Percentiles rank a stretch among this genome's conserved stretches.
phyloP scores from a whole-genome alignment of 37 sponge, comb jelly and placozoan species.

The Cliona cf. orientalis region DNA sequence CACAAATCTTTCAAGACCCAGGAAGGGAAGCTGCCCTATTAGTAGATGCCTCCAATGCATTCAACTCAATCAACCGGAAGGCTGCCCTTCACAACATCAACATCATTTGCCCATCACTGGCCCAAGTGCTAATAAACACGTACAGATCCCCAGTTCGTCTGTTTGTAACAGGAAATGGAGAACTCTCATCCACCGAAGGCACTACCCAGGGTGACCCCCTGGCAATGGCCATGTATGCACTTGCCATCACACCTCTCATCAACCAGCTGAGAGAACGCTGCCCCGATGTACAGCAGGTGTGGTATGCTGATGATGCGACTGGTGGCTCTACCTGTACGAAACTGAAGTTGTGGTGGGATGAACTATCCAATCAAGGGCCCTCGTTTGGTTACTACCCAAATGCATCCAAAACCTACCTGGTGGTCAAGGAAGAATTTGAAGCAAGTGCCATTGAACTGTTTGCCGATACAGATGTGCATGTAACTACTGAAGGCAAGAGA shows the following conservation, averaged over 20 bases:
- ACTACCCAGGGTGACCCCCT: constrained; percentile 57
- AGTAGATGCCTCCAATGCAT: constrained; percentile 79
- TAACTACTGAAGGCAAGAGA: constrained; percentile 55
- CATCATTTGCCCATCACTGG: constrained; percentile 41
- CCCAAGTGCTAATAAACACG: constrained; percentile 32
- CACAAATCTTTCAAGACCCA: constrained; percentile 28
- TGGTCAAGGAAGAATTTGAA: constrained; percentile 53
- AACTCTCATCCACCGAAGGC: constrained; percentile 35
- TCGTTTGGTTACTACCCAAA: constrained; percentile 61
- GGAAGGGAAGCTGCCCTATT: constrained; percentile 40
- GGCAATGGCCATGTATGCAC: constrained; percentile 68
- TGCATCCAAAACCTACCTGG: constrained; percentile 49
- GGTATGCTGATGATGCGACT: constrained; percentile 73
- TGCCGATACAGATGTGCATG: constrained; percentile 37
- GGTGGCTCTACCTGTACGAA: constrained; percentile 31
- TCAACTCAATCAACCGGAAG: constrained; percentile 57
- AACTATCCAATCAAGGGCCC: constrained; percentile 21
- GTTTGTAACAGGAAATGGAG: constrained; percentile 21
- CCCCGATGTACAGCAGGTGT: constrained; percentile 39
- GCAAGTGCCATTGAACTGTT: constrained; percentile 30
- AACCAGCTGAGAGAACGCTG: not conserved
- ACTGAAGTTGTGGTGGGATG: constrained; percentile 40
- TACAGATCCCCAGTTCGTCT: constrained; percentile 24
- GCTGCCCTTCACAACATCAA: constrained; percentile 62
- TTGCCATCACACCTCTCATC: constrained; percentile 51